Evolutionary conservation across 2,888 invertebrate species (phyloP), one percentile per base, ranked within the genome.

Genomic region (Drosophila cracens): DNA sequence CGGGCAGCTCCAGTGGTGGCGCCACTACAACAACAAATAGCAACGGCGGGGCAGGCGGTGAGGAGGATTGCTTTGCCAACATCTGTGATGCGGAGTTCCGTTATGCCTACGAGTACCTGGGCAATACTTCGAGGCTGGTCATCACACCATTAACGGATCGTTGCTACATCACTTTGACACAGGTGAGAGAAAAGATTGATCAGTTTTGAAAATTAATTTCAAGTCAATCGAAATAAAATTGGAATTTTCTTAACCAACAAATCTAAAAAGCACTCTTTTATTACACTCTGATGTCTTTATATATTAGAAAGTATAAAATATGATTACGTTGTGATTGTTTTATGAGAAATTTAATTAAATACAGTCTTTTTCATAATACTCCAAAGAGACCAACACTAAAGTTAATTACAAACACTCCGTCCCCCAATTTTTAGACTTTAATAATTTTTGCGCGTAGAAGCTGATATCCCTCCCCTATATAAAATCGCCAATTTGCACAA

Each of bases 131-230:
- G 0, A 95, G 99, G 64, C 94, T 99, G 69, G 99, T 99, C 38
- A 98, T 99, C 87, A 99, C 99, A 3, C 99, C 99, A 0, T 94
- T 99, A 43, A 99, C 99, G 38, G 99, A 99, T 94, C 95, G 98
- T 74, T 99, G 99, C 92, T 99, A 99, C 93, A 99, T 99, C 72
- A 99, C 99, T 0, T 93, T 99, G 75, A 98, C 98, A 0, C 97
- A 97, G 94, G 96, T 95, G 78, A 83, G 82, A 36, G 0, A 13
- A 52, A 5, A 21, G 7, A 5, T 34, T 16, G 5, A 49, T 3
- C 6, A 49, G 5, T 5, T 49, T 11, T 4, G 2, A 8, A 25
- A 46, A 18, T 49, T 5, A 27, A 49, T 48, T 48, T 18, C 8
- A 25, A 25, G 13, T 21, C 13, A 21, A 46, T 46, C 21, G 13